Conservation (phyloP, 2,888 invertebrate species). For the Lepidochrysops patricia region DNA sequence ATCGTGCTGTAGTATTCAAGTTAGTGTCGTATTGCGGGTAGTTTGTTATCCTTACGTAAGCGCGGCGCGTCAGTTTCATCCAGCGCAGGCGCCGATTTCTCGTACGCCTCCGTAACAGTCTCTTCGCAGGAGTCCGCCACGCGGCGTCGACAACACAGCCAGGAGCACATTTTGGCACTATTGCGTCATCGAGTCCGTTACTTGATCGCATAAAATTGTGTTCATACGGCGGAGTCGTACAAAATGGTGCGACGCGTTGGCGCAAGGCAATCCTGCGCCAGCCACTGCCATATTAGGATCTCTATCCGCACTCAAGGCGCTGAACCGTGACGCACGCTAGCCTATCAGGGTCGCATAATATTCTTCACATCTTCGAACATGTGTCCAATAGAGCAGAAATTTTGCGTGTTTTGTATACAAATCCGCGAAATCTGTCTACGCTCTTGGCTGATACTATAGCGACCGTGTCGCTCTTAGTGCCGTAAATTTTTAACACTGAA, state of each 20-base stretch:
- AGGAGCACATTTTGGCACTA: slow-evolving; percentile 53
- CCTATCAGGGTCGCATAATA: slow-evolving; percentile 33
- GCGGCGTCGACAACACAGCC: slow-evolving; percentile 58
- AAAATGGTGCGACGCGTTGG: slow-evolving; percentile 62
- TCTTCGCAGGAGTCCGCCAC: slow-evolving; percentile 51
- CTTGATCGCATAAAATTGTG: slow-evolving; percentile 34
- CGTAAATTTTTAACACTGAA: no score
- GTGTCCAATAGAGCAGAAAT: no score
- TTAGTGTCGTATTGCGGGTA: slow-evolving; percentile 20
- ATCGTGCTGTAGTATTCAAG: slow-evolving; percentile 11
- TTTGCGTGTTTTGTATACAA: not conserved
- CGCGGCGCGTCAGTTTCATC: slow-evolving; percentile 32
- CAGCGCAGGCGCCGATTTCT: slow-evolving; percentile 35
- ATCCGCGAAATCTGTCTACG: no score
- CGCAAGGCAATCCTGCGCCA: slow-evolving; percentile 60
- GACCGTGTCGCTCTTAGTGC: no score
- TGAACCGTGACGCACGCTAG: slow-evolving; percentile 64
- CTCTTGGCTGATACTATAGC: no score
- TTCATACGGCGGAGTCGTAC: slow-evolving; percentile 44
- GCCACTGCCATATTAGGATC: slow-evolving; percentile 64
- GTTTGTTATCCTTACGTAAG: slow-evolving; percentile 49
- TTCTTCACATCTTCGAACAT: not conserved
- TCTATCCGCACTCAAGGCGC: slow-evolving; percentile 68
- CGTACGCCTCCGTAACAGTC: slow-evolving; percentile 46
- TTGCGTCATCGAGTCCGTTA: slow-evolving; percentile 19